Conservation (phyloP, 2,797 vertebrate genomes). For the Pseudocheirus occidentalis region DNA sequence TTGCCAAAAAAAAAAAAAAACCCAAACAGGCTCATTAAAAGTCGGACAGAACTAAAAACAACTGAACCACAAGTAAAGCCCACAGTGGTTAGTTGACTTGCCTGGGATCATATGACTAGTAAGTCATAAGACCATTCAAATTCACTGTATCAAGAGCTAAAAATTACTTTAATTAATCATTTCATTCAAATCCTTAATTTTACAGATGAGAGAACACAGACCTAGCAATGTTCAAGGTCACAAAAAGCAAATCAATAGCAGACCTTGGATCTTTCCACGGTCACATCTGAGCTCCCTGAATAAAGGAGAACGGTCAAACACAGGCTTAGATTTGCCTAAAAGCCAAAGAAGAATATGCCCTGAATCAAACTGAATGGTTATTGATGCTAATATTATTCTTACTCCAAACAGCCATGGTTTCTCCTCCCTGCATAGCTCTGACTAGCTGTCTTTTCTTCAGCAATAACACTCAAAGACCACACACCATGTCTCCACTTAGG, state of each 20-base stretch:
- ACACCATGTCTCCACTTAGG: conserved; percentile 36
- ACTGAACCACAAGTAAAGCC: not conserved
- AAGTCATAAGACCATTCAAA: not conserved
- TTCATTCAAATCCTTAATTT: not conserved
- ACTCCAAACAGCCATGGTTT: not conserved
- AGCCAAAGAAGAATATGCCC: not conserved
- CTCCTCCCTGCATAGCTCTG: conserved; percentile 5
- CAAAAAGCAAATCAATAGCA: not conserved
- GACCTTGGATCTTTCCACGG: not conserved
- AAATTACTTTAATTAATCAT: not conserved
- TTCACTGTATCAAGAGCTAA: not conserved
- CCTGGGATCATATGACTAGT: not conserved
- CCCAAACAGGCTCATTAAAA: not conserved
- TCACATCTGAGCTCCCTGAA: not conserved
- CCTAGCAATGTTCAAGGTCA: not conserved
- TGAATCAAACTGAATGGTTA: not conserved
- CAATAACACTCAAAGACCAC: conserved; percentile 14
- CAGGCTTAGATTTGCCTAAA: not conserved
- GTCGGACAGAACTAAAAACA: not conserved
- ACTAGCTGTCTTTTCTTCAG: not conserved
- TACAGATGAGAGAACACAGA: not conserved
- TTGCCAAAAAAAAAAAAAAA: not conserved
- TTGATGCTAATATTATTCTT: not conserved
- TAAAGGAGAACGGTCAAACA: not conserved
- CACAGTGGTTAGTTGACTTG: not conserved